Percentiles rank a stretch among this genome's conserved stretches.
These are phyloP conservation scores for Megalops cyprinoides DNA, from an alignment of 2,797 vertebrate genomes.

Conservation along the genomic window DNA sequence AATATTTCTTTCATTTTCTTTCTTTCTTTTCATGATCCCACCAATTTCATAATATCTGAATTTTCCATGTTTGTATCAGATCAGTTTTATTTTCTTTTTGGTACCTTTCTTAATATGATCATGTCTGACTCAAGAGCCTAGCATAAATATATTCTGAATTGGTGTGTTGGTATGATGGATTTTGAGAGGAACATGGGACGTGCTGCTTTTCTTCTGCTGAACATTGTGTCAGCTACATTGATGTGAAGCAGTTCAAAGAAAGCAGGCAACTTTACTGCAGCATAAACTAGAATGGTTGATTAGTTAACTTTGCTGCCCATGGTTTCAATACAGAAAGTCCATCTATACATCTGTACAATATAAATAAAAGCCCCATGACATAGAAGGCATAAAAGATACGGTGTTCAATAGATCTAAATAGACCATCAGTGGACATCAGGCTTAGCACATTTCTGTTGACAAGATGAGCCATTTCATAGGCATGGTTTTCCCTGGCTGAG, in stretches of 20 bases:
- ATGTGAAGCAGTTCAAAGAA: not conserved
- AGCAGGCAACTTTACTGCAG: not conserved
- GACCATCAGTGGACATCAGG: not conserved
- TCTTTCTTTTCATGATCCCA: conserved; percentile 61
- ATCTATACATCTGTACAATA: not conserved
- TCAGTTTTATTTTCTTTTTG: conserved; percentile 56
- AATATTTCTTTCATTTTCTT: conserved; percentile 54
- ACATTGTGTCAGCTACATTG: not conserved
- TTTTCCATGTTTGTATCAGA: conserved; percentile 62
- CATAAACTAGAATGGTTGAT: not conserved
- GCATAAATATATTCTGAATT: conserved; percentile 47
- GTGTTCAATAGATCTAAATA: conserved; percentile 1
- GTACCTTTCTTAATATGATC: conserved; percentile 57
- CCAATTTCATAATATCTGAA: conserved; percentile 76
- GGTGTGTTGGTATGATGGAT: conserved; percentile 67
- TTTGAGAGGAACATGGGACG: conserved; percentile 56
- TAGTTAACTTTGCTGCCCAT: not conserved
- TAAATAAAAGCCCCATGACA: not conserved
- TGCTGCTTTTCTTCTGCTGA: not conserved
- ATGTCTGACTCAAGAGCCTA: conserved; percentile 20
- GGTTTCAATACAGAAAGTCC: not conserved
- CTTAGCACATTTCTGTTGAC: not conserved
- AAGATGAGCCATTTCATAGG: not conserved
- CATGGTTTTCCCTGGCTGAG: not conserved
- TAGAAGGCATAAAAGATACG: not conserved